phyloP scores from a whole-genome alignment of 64 coral and sea anemone genomes.

The Montipora cactus region DNA sequence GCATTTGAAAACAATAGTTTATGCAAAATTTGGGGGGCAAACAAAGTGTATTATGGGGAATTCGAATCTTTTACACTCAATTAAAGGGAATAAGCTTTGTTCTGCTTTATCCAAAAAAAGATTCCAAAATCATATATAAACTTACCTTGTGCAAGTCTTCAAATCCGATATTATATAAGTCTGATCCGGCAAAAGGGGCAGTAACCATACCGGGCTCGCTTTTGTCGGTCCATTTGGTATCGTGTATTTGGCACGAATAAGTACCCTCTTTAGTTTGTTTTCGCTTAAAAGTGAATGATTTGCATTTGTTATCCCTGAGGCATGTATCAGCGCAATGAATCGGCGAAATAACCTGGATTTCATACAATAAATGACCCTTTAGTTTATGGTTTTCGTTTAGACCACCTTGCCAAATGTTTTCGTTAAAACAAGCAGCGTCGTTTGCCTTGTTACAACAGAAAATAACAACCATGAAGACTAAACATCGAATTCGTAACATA shows the following conservation, averaged over 20 bases:
- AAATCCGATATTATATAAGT: conserved; percentile 5
- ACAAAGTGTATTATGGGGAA: no score
- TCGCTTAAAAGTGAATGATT: conserved; percentile 4
- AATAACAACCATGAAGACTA: background rate
- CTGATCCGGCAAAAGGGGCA: background rate
- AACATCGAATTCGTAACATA: background rate
- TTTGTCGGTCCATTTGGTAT: background rate
- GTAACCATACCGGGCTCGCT: background rate
- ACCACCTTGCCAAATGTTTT: background rate
- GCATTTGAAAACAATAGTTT: no score
- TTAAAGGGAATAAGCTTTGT: no score
- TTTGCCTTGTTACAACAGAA: background rate
- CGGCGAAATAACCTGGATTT: background rate
- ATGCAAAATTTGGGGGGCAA: no score
- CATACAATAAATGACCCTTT: background rate
- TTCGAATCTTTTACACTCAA: no score
- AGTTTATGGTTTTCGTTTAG: background rate
- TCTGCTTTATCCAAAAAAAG: no score
- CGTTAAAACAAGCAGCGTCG: background rate
- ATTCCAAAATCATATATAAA: background rate
- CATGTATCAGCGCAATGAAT: conserved; percentile 19
- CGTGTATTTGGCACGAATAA: background rate
- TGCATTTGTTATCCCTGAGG: conserved; percentile 14
- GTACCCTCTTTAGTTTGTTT: background rate
- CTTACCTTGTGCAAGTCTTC: conserved; percentile 14